These are phyloP conservation scores for Notarius lentiginosus DNA, from an alignment of 2,113 vertebrate genomes.

Conservation along the genomic window DNA sequence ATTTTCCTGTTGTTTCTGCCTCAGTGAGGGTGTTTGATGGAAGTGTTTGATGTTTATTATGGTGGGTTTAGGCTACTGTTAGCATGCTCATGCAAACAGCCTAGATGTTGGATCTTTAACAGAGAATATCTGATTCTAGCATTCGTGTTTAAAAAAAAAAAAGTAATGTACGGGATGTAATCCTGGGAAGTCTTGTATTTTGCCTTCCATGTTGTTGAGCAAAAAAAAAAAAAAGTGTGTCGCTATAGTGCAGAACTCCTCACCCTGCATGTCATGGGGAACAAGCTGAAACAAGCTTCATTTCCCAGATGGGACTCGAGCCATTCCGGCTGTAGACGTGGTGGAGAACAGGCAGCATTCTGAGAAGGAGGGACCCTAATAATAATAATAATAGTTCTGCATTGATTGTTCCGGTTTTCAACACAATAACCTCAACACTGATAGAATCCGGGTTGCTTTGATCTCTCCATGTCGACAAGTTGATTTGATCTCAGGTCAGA, in stretches of 20 bases:
- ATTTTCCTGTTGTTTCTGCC: neutral
- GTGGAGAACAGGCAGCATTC: conserved; percentile 42
- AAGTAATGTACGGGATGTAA: neutral
- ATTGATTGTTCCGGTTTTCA: conserved; percentile 27
- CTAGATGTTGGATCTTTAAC: neutral
- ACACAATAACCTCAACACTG: neutral
- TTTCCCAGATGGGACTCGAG: conserved; percentile 65
- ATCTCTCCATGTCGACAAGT: neutral
- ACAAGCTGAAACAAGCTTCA: conserved; percentile 18
- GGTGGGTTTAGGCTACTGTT: conserved; percentile 2
- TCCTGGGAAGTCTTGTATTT: neutral
- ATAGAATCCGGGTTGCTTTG: neutral
- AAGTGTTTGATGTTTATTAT: neutral
- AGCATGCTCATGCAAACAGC: conserved; percentile 12
- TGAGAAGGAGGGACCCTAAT: conserved; percentile 58
- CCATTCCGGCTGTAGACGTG: conserved; percentile 50
- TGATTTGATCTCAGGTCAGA: neutral
- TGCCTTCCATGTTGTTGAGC: neutral
- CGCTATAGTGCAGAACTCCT: neutral
- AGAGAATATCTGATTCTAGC: neutral
- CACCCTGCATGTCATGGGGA: neutral
- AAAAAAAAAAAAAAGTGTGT: neutral
- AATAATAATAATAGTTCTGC: conserved; percentile 9
- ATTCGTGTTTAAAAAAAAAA: no score
- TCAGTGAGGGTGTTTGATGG: neutral